phyloP scores from a whole-genome alignment of 2,113 vertebrate species.

The Galeopterus variegatus region DNA sequence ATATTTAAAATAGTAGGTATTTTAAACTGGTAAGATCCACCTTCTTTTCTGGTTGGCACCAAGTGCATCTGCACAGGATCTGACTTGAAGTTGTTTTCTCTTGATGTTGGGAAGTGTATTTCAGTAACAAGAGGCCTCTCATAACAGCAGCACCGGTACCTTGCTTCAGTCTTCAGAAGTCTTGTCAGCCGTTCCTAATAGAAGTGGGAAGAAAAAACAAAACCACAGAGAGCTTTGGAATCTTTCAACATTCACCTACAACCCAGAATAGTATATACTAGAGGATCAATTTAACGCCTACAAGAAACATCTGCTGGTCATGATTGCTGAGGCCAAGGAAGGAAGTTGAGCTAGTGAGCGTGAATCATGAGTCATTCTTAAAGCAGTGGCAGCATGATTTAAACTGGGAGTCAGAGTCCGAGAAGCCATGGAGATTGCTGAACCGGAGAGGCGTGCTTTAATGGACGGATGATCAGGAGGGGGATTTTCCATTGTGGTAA shows the following conservation, averaged over 20 bases:
- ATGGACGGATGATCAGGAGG: not conserved
- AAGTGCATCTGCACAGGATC: not conserved
- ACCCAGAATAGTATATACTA: not conserved
- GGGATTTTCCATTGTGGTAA: not conserved
- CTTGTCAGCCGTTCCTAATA: not conserved
- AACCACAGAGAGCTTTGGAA: not conserved
- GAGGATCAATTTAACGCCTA: not conserved
- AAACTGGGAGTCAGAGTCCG: not conserved
- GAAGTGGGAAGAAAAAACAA: not conserved
- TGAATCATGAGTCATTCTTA: not conserved
- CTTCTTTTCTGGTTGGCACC: not conserved
- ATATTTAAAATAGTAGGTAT: conserved; percentile 8
- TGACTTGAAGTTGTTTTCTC: not conserved
- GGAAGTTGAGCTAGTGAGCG: not conserved
- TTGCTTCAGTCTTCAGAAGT: not conserved
- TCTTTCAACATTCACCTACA: not conserved
- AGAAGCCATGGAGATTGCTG: not conserved
- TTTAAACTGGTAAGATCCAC: not conserved
- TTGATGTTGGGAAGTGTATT: not conserved
- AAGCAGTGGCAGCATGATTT: not conserved
- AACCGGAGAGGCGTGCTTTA: not conserved
- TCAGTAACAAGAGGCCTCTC: not conserved
- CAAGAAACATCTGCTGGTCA: not conserved
- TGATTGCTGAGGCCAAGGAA: not conserved
- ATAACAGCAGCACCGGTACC: rapidly evolving